phyloP scores from a whole-genome alignment of 2,888 invertebrate genomes.

The Sphaerophoria taeniata region DNA sequence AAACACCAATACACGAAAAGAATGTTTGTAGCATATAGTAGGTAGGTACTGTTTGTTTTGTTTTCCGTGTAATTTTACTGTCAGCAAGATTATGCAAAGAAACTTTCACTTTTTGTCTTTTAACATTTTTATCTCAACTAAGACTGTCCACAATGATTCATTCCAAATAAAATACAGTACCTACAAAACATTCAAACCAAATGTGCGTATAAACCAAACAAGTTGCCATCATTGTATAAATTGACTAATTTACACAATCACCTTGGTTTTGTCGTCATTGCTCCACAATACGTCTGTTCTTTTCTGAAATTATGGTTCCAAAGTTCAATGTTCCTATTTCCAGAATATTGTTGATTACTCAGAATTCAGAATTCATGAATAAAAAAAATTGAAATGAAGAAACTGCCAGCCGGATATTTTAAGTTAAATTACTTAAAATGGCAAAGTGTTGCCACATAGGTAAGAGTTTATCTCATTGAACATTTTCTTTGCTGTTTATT shows the following conservation, averaged over 20 bases:
- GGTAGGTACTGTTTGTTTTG: no score
- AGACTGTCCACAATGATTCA: no score
- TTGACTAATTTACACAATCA: slow-evolving; percentile 5
- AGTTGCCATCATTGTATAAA: neutral
- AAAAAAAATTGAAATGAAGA: neutral
- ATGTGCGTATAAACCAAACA: neutral
- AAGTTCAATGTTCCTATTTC: slow-evolving; percentile 12
- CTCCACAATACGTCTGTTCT: slow-evolving; percentile 2
- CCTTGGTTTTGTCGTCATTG: slow-evolving; percentile 17
- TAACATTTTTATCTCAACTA: no score
- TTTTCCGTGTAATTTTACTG: no score
- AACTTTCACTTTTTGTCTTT: neutral
- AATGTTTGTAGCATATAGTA: no score
- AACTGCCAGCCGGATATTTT: neutral
- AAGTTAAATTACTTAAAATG: neutral
- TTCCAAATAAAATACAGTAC: neutral
- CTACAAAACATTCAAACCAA: neutral
- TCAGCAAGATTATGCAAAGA: no score
- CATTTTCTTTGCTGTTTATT: no score
- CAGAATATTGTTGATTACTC: neutral
- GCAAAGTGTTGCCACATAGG: neutral
- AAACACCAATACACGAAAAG: no score
- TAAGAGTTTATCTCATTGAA: neutral
- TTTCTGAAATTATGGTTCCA: slow-evolving; percentile 1
- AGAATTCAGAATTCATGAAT: neutral